Conservation (phyloP, 2,888 invertebrate genomes). For the Erynnis tages region DNA sequence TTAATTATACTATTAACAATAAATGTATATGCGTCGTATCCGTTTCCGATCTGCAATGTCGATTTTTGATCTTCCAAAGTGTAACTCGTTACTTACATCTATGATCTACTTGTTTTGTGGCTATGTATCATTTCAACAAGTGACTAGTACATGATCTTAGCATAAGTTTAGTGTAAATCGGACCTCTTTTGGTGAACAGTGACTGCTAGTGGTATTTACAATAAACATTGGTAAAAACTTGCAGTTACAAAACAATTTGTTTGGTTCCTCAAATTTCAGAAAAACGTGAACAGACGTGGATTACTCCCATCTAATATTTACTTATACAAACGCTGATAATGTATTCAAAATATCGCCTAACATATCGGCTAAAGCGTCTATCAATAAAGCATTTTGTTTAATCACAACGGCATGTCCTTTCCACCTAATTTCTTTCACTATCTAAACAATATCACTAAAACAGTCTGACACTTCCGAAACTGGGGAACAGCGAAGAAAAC, state of each 20-base stretch:
- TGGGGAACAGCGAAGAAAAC: slow-evolving; percentile 76
- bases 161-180: slow-evolving; percentile 17
- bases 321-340: slow-evolving; percentile 62
- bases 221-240: slow-evolving; percentile 55
- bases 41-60: slow-evolving; percentile 1
- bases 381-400: slow-evolving; percentile 78
- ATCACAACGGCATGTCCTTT: slow-evolving; percentile 75
- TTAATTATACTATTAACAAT: slow-evolving; percentile 15
- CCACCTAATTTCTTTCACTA: slow-evolving; percentile 69
- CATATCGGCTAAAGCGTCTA: slow-evolving; percentile 75
- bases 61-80: slow-evolving; percentile 8
- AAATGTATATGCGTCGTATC: slow-evolving; percentile 5
- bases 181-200: slow-evolving; percentile 13
- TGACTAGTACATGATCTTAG: slow-evolving; percentile 1
- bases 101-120: not conserved
- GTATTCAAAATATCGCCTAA: slow-evolving; percentile 73
- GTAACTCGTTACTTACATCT: slow-evolving; percentile 21
- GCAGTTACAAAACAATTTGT: slow-evolving; percentile 55
- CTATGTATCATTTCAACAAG: slow-evolving; percentile 12
- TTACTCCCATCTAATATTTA: slow-evolving; percentile 40
- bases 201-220: slow-evolving; percentile 40
- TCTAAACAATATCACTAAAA: slow-evolving; percentile 76
- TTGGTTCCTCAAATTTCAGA: slow-evolving; percentile 59
- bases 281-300: slow-evolving; percentile 57
- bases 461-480: slow-evolving; percentile 79